A percentile compares a stretch with the other conserved stretches of the same genome.
phyloP scores from a whole-genome alignment of 2,888 invertebrate genomes.

The Mycogona germanica region DNA sequence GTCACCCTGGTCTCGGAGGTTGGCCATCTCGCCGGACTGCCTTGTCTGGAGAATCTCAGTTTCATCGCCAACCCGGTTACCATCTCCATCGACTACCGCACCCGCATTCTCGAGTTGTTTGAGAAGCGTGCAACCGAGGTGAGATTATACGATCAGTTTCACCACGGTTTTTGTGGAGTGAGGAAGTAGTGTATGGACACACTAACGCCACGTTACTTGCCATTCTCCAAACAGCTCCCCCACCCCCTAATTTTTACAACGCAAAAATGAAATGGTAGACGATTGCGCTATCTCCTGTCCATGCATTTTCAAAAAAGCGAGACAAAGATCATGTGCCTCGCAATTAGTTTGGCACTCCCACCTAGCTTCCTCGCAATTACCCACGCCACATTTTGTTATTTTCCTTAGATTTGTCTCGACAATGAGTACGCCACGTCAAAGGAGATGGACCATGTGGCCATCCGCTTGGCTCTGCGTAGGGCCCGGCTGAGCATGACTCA shows the following conservation, averaged over 20 bases:
- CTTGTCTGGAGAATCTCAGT: slow-evolving; percentile 73
- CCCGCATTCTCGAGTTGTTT: slow-evolving; percentile 78
- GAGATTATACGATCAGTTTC: background rate
- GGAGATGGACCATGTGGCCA: slow-evolving; percentile 83
- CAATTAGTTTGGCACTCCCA: no score
- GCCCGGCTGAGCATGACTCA: background rate
- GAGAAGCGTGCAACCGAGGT: slow-evolving; percentile 55
- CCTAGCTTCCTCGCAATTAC: no score
- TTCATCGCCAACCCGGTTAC: slow-evolving; percentile 84
- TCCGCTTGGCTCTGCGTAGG: slow-evolving; percentile 67
- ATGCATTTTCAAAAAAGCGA: no score
- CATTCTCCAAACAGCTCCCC: no score
- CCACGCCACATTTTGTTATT: background rate
- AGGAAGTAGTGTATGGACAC: background rate
- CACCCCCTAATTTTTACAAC: no score
- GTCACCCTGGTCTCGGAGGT: slow-evolving; percentile 71
- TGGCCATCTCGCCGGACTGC: slow-evolving; percentile 61
- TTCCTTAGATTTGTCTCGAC: slow-evolving; percentile 55
- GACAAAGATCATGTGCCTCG: no score
- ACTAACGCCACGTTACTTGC: background rate
- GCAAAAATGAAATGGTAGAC: no score
- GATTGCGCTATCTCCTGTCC: no score
- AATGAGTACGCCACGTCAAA: slow-evolving; percentile 73
- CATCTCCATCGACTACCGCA: slow-evolving; percentile 72
- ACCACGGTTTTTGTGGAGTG: background rate